Percentiles rank a stretch among this genome's conserved stretches.
Conservation (phyloP, 2,113 vertebrate species). For the Bubo bubo region DNA sequence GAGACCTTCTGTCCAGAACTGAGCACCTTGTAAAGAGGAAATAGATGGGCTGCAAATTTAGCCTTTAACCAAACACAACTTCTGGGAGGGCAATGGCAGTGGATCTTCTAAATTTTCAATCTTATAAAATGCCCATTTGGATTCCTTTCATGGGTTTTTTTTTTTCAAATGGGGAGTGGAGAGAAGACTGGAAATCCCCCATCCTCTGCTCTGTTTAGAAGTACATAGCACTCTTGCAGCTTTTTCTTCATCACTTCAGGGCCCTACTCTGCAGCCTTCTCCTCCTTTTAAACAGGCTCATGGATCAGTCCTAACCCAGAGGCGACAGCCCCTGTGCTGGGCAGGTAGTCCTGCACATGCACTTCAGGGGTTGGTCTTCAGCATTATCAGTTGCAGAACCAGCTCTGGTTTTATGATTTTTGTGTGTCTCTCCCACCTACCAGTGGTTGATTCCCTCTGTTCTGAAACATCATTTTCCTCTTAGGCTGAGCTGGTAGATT, state of each 20-base stretch:
- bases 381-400: accelerated
- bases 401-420: background rate
- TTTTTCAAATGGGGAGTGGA: background rate
- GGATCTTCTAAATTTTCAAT: background rate
- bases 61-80: background rate
- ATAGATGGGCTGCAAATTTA: background rate
- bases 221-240: background rate
- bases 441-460: background rate
- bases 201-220: background rate
- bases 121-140: background rate
- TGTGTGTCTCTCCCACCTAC: background rate
- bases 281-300: background rate
- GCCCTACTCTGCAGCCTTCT: background rate
- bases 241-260: background rate
- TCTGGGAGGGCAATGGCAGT: background rate
- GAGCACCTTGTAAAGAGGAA: background rate
- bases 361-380: background rate
- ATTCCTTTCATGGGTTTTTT: background rate
- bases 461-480: background rate
- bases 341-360: background rate
- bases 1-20: background rate
- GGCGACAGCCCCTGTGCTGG: background rate
- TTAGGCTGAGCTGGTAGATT: background rate
- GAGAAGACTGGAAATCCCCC: background rate
- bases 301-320: background rate